A percentile compares a stretch with the other conserved stretches of the same genome.
Evolutionary conservation across 2,113 vertebrate species (phyloP).

Genomic region (Electrona antarctica): DNA sequence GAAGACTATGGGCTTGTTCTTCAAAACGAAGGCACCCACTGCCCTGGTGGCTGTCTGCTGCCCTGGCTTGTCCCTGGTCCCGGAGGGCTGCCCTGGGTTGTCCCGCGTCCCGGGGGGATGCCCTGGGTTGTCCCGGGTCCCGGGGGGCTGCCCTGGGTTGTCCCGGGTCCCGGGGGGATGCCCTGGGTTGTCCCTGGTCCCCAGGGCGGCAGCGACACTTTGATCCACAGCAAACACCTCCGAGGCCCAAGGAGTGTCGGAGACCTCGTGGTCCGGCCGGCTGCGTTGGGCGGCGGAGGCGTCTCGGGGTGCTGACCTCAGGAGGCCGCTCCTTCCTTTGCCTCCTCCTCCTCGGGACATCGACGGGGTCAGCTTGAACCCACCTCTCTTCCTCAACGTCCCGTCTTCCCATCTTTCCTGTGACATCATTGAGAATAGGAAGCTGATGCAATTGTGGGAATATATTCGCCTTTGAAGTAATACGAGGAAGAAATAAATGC

Average conservation of each 20-base stretch:
- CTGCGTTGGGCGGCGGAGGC: background rate
- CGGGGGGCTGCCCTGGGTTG: background rate
- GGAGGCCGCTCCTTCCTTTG: background rate
- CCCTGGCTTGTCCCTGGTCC: background rate
- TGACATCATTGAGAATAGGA: background rate
- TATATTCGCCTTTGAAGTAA: background rate
- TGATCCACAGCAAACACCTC: background rate
- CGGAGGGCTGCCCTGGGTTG: background rate
- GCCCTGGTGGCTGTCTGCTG: background rate
- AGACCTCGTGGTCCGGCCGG: background rate
- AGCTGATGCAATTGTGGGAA: background rate
- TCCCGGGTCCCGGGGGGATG: too few relatives aligned
- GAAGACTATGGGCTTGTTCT: slow-evolving; percentile 36
- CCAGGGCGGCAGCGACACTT: background rate
- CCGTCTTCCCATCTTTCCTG: slow-evolving; percentile 19
- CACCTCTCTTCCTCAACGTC: slow-evolving; percentile 8
- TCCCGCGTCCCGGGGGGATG: background rate
- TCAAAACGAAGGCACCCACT: slow-evolving; percentile 15
- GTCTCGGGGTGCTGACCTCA: background rate
- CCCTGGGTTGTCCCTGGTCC: too few relatives aligned
- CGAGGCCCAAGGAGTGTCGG: background rate
- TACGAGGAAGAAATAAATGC: background rate
- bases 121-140: background rate
- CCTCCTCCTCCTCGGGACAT: background rate
- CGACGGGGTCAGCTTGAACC: slow-evolving; percentile 3